phyloP scores from a whole-genome alignment of 2,888 invertebrate genomes.

The Cheiracanthium punctorium region DNA sequence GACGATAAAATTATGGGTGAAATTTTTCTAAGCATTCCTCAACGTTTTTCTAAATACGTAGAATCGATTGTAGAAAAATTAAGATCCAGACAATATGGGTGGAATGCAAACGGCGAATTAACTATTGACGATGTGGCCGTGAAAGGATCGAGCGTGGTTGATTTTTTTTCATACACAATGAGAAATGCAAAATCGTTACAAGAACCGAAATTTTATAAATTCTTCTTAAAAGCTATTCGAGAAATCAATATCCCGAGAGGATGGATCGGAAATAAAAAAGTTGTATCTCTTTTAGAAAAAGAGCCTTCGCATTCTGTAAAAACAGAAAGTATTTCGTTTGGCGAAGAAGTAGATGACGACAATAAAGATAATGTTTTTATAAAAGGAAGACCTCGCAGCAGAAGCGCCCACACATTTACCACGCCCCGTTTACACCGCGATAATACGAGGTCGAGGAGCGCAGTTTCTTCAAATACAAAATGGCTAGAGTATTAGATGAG shows the following conservation, averaged over 20 bases:
- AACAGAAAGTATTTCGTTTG: no score
- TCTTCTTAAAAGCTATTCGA: slow-evolving; percentile 18
- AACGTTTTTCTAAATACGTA: not conserved
- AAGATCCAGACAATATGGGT: not conserved
- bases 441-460: no score
- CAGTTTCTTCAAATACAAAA: no score
- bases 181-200: slow-evolving; percentile 10
- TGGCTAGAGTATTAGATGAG: no score
- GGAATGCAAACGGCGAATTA: slow-evolving; percentile 23
- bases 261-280: slow-evolving; percentile 17
- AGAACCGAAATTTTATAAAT: slow-evolving; percentile 5
- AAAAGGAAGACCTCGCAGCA: no score
- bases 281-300: not conserved
- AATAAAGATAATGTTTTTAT: no score
- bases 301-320: not conserved
- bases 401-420: no score
- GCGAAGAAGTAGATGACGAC: no score
- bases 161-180: slow-evolving; percentile 30
- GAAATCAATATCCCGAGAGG: slow-evolving; percentile 14
- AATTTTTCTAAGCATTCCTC: not conserved
- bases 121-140: not conserved
- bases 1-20: not conserved
- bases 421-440: no score
- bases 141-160: not conserved
- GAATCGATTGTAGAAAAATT: slow-evolving; percentile 21